Conservation (phyloP, 2,113 vertebrate species). For the Dasyornis broadbenti region DNA sequence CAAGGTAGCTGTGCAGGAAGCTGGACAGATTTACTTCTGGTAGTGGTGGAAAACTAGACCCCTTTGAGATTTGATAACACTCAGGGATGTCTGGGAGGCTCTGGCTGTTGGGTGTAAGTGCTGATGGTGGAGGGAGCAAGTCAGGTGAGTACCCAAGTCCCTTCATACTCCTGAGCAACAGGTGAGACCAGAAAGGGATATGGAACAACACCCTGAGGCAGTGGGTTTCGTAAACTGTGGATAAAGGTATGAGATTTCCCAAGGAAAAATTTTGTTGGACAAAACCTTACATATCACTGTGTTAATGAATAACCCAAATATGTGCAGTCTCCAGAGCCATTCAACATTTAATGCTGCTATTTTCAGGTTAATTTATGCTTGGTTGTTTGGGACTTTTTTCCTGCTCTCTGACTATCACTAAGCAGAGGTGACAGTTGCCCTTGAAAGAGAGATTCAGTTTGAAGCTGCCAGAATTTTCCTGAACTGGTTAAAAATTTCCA, state of each 20-base stretch:
- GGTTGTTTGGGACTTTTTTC: neutral
- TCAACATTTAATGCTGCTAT: constrained; percentile 59
- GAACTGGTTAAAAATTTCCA: constrained; percentile 1
- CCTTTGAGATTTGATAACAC: neutral
- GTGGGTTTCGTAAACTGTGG: neutral
- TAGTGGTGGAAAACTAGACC: neutral
- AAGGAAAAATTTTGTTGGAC: neutral
- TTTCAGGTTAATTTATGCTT: constrained; percentile 54
- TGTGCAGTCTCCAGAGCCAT: constrained; percentile 31
- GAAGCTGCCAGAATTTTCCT: constrained; percentile 56
- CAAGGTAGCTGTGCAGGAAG: neutral
- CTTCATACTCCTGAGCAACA: neutral
- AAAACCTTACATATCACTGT: constrained; percentile 28
- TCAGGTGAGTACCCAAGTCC: neutral
- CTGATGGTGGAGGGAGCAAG: neutral
- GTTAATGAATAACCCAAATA: constrained; percentile 51
- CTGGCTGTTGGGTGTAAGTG: neutral
- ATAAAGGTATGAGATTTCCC: neutral
- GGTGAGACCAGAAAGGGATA: neutral
- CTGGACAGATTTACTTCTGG: neutral
- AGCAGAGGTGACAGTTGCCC: constrained; percentile 15
- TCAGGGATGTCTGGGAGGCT: neutral
- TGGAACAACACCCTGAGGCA: neutral
- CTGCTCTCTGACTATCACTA: constrained; percentile 32
- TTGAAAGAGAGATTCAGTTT: constrained; percentile 20